These are phyloP conservation scores for Manis pentadactyla DNA, from an alignment of 2,797 vertebrate genomes.

Conservation along the genomic window DNA sequence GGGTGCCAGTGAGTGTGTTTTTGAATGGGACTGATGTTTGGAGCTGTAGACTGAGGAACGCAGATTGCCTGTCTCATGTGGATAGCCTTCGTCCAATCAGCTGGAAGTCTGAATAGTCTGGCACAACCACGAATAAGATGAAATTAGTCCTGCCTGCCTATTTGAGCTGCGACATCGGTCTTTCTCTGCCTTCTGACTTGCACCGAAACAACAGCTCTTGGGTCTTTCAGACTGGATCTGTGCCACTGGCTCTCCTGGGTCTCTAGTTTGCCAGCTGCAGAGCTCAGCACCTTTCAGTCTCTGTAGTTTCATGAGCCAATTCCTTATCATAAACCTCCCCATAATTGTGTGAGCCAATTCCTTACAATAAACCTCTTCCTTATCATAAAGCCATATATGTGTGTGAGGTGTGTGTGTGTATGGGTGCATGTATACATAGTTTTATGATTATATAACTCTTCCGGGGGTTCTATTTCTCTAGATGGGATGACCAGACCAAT, in stretches of 20 bases:
- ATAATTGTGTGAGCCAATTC: background rate
- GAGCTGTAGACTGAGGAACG: background rate
- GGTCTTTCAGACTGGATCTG: background rate
- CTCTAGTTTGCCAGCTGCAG: background rate
- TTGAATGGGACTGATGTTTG: background rate
- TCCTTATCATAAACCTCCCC: background rate
- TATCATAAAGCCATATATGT: background rate
- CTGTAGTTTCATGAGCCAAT: background rate
- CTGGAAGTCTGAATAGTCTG: background rate
- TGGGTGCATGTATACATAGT: background rate
- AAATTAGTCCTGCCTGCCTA: background rate
- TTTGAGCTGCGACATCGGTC: background rate
- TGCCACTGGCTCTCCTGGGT: background rate
- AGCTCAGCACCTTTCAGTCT: background rate
- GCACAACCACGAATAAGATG: background rate
- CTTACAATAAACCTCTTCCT: background rate
- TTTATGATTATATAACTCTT: background rate
- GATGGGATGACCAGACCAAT: background rate
- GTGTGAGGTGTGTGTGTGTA: background rate
- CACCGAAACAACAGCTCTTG: background rate
- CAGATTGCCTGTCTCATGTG: background rate
- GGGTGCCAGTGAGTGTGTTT: background rate
- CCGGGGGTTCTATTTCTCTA: background rate
- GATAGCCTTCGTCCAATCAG: background rate
- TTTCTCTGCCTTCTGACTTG: background rate